A percentile compares a stretch with the other conserved stretches of the same genome.
Evolutionary conservation across 2,797 vertebrate genomes (phyloP).

Genomic region (Avahi laniger): DNA sequence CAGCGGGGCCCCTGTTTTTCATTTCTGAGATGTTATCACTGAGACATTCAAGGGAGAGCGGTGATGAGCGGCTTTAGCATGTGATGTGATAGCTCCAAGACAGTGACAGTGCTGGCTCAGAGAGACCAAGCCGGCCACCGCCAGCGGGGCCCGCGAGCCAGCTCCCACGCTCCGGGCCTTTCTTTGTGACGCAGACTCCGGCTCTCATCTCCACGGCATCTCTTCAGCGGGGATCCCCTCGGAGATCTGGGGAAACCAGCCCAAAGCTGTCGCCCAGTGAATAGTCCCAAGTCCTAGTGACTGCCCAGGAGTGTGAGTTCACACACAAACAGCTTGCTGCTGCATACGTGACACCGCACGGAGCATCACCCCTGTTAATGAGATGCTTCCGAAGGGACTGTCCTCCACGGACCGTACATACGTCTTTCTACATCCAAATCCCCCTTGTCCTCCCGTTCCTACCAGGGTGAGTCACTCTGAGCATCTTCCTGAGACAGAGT

Average conservation of each 20-base stretch:
- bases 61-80: not conserved
- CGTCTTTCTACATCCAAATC: not conserved
- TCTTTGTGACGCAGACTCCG: fast-evolving
- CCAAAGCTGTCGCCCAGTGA: not conserved
- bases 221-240: not conserved
- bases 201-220: not conserved
- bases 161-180: not conserved
- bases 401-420: not conserved
- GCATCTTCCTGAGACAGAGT: not conserved
- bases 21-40: not conserved
- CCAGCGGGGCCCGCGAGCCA: not conserved
- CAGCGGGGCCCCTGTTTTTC: not conserved
- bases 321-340: not conserved
- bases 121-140: not conserved
- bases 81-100: not conserved
- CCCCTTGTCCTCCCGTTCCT: not conserved
- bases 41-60: not conserved
- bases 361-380: not conserved
- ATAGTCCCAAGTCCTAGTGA: not conserved
- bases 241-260: not conserved
- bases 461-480: not conserved
- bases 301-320: not conserved
- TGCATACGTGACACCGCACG: fast-evolving
- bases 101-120: not conserved
- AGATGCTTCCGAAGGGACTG: not conserved